Percentiles rank a stretch among this genome's conserved stretches.
These are phyloP conservation scores for Isotomurus palustris DNA, from an alignment of 2,888 invertebrate genomes.

Conservation along the genomic window DNA sequence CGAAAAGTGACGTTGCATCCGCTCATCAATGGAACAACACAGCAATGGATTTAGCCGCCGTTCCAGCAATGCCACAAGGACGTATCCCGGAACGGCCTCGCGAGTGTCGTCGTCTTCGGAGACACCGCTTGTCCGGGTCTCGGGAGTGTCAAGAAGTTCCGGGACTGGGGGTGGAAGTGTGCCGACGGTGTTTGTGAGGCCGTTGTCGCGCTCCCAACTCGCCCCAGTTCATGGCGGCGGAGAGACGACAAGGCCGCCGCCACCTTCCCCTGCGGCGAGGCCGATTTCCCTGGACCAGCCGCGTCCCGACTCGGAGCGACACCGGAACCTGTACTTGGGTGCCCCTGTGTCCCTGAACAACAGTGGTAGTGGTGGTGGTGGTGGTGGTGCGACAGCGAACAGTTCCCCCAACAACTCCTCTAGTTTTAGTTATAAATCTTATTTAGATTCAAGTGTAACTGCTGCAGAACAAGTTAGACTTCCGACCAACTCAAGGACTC, in stretches of 20 bases:
- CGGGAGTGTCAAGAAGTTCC: slow-evolving; percentile 1
- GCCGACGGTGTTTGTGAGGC: slow-evolving; percentile 43
- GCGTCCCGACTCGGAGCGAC: slow-evolving; percentile 78
- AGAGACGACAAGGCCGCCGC: slow-evolving; percentile 28
- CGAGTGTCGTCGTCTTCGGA: slow-evolving; percentile 48
- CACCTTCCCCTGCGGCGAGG: slow-evolving; percentile 33
- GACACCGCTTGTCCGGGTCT: slow-evolving; percentile 43
- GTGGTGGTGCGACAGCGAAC: slow-evolving; percentile 8
- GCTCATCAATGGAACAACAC: slow-evolving; percentile 43
- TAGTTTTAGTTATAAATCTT: neutral
- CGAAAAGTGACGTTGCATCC: too few species aligned
- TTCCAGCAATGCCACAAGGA: slow-evolving; percentile 41
- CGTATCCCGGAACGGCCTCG: slow-evolving; percentile 44
- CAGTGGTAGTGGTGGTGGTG: slow-evolving; percentile 16
- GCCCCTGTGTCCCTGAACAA: slow-evolving; percentile 56
- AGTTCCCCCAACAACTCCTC: slow-evolving; percentile 7
- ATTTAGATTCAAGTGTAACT: slow-evolving; percentile 45
- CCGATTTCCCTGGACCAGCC: slow-evolving; percentile 62
- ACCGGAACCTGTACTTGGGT: slow-evolving; percentile 90
- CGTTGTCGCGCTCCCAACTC: slow-evolving; percentile 44
- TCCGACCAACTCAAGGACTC: slow-evolving; percentile 43
- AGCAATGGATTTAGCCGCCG: slow-evolving; percentile 45
- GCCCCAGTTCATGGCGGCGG: slow-evolving; percentile 35
- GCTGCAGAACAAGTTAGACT: slow-evolving; percentile 48
- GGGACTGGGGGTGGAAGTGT: slow-evolving; percentile 34